These are phyloP conservation scores for Lasioglossum albipes DNA, from an alignment of 1,140 invertebrate species.

Conservation along the genomic window DNA sequence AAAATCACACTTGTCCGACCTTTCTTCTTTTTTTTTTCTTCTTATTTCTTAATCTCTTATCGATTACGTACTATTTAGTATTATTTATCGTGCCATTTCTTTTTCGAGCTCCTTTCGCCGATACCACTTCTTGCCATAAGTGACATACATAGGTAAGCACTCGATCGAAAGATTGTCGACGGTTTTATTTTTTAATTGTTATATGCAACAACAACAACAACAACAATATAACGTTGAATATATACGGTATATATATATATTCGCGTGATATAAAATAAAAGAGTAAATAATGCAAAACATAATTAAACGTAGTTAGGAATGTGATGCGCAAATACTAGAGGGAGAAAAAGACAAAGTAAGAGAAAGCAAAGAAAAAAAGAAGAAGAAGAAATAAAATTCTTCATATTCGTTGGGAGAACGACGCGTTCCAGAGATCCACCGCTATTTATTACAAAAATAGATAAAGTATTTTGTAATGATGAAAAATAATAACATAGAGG, in stretches of 20 bases:
- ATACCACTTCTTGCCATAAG: slow-evolving; percentile 64
- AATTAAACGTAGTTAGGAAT: slow-evolving; percentile 46
- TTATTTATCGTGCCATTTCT: slow-evolving; percentile 70
- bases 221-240: slow-evolving; percentile 27
- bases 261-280: slow-evolving; percentile 39
- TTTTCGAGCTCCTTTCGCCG: slow-evolving; percentile 48
- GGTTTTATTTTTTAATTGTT: slow-evolving; percentile 9
- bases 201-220: slow-evolving; percentile 21
- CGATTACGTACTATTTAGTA: slow-evolving; percentile 36
- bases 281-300: slow-evolving; percentile 36
- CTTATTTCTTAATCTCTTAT: slow-evolving; percentile 6
- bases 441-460: slow-evolving; percentile 25
- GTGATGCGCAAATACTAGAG: slow-evolving; percentile 44
- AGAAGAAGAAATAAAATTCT: not conserved
- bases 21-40: not conserved
- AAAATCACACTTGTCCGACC: slow-evolving; percentile 39
- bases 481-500: slow-evolving; percentile 12
- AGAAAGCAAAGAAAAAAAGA: not conserved
- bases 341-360: not conserved
- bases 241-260: slow-evolving; percentile 3
- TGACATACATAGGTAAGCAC: slow-evolving; percentile 18
- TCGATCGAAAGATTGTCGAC: slow-evolving; percentile 6
- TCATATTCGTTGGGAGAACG: slow-evolving; percentile 30
- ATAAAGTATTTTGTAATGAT: slow-evolving; percentile 41
- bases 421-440: slow-evolving; percentile 27